phyloP scores from a whole-genome alignment of 1,140 invertebrate genomes.

The Drosophila auraria region DNA sequence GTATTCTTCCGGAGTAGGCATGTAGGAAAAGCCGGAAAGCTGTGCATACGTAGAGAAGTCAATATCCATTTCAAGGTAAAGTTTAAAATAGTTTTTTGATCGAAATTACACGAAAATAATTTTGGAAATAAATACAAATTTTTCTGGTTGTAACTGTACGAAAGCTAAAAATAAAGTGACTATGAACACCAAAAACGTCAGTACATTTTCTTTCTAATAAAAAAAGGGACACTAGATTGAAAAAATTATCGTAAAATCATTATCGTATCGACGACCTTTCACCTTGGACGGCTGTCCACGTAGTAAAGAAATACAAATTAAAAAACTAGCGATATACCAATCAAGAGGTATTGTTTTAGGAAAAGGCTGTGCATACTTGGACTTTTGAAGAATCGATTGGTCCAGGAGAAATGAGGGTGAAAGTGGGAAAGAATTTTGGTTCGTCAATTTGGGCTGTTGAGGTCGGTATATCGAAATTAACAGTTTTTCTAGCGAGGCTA shows the following conservation, averaged over 20 bases:
- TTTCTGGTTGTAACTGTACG: constrained; percentile 17
- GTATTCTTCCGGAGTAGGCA: constrained; percentile 35
- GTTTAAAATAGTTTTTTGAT: not conserved
- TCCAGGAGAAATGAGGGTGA: no score
- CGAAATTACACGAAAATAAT: constrained; percentile 3
- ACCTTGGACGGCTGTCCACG: no score
- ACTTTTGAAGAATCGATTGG: no score
- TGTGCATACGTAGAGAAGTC: constrained; percentile 40
- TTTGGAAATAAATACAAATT: constrained; percentile 4
- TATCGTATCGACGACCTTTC: no score
- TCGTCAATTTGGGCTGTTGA: no score
- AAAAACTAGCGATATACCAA: no score
- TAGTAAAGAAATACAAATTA: no score
- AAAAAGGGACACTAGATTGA: constrained; percentile 17
- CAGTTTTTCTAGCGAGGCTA: no score
- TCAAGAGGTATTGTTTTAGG: no score
- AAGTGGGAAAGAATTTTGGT: no score
- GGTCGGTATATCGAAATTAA: no score
- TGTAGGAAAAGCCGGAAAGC: constrained; percentile 22
- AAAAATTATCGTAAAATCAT: not conserved
- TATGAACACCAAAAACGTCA: not conserved
- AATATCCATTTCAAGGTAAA: constrained; percentile 26
- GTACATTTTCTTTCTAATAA: not conserved
- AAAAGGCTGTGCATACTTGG: no score
- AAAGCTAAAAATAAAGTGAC: not conserved